Base-by-base conservation (phyloP, 2,888 invertebrate species). In the Drosophila kambysellisi region DNA sequence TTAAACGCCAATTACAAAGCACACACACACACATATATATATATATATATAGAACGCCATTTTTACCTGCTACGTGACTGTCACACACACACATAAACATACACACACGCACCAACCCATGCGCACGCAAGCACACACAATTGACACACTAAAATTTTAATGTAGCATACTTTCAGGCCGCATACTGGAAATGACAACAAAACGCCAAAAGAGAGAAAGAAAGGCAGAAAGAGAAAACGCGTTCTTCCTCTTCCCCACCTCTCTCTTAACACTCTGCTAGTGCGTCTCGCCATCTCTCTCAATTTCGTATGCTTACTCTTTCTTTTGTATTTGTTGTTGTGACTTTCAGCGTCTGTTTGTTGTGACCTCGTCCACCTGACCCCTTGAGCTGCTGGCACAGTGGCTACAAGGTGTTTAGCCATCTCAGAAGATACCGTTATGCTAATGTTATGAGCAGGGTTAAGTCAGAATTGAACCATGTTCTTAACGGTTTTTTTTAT, bases 121-220 rank as follows among this genome's bases (percentile, higher is more conserved):
- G 54, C 56, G 50, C 52, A 37, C 39, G 59, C 68, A 50, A 43
- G 59, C 73, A 81, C 71, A 70, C 71, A 81, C 88, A 89, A 84
- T 89, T 87, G 89, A 89, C 85, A 88, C 82, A 89, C 81, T 89
- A 88, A 85, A 88, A 87, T 87, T 89, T 87, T 89, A 89, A 89
- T 89, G 89, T 80, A 82, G 88, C 89, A 82, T 82, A 88, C 83
- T 89, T 89, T 89, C 64, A 66, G 81, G 76, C 68, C 73, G 70
- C 83, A 84, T 52, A 66, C 86, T 87, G 79, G 73, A 87, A 84
- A 80, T 82, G 85, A 88, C 87, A 84, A 84, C 76, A 83, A 79
- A 74, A 65, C 62, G 56, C 41, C 4, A 48, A 79, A 59, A 52
- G 52, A 59, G 32, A 43, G 33, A 9, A 29, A 30, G 29, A 39